Evolutionary conservation across 2,113 vertebrate species (phyloP), one percentile per base, ranked within the genome.

Genomic region (Pelmatolapia mariae): DNA sequence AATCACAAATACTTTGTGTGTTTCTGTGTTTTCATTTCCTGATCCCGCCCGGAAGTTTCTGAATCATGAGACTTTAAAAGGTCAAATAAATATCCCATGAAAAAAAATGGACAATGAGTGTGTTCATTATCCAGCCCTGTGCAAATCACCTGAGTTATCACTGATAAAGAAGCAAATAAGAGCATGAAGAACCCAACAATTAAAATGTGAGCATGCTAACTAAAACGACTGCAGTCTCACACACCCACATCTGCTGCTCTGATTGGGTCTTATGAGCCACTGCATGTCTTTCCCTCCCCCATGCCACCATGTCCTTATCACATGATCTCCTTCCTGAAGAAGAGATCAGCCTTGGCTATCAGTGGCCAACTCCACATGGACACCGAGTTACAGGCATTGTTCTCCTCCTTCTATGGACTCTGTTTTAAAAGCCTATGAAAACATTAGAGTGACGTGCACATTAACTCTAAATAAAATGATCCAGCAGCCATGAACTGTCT

Each of bases 371-470:
- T 76, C 4, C 24, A 76, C 24, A 19, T 29, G 15, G 24, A 73
- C 24, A 7, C 9, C 3, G 22, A 76, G 3, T 73, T 73, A 47
- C 40, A 76, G 24, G 15, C 40, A 45, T 24, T 45, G 68, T 4
- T 73, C 22, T 45, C 68, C 12, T 73, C 22, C 66, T 43, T 73
- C 13, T 47, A 26, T 26, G 40, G 8, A 73, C 68, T 73, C 38
- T 1, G 66, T 45, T 43, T 2, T 26, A 73, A 45, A 73, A 71
- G 31, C 13, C 38, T 45, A 33, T 33, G 16, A 54, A 54, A 54
- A 61, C 16, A 50, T 31, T 18, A 11, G 31, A 29, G 38, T 73
- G 68, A 73, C 4, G 0, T 43, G 36, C 0, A 26, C 40, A 26
- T 26, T 4, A 26, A 26, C 38, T 18, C 38, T 7, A 24, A 43